Evolutionary conservation across 2,888 invertebrate genomes (phyloP), one percentile per base, ranked within the genome.

Genomic region (Endomychus coccineus): DNA sequence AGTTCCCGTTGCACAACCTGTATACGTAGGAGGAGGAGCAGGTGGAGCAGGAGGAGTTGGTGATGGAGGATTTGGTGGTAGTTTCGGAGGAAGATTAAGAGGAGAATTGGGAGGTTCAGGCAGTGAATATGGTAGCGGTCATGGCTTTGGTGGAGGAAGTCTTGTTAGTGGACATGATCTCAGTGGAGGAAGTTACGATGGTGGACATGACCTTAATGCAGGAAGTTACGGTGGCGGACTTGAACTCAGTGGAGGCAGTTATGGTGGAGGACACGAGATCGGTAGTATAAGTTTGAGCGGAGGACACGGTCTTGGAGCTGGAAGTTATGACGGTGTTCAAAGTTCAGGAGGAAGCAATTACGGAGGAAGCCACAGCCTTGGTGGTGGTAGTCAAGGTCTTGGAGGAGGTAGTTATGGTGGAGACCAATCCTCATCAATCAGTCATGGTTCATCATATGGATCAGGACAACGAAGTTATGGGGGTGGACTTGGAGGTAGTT

Each of bases 1-100:
- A 1, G 69, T 73, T 21, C 72, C 72, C 1, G 70, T 75, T 1
- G 71, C 74, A 0, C 71, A 71, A 36, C 73, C 74, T 6, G 70
- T 73, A 24, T 25, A 45, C 14, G 45, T 51, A 30, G 55, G 56
- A 34, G 55, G 54, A 14, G 52, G 51, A 6, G 54, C 51, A 11
- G 52, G 41, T 14, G 41, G 42, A 14, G 37, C 30, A 9, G 38
- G 38, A 9, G 27, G 19, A 2, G 29, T 45, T 16, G 50, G 50
- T 7, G 48, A 38, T 10, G 51, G 46, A 12, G 44, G 45, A 15
- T 34, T 34, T 25, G 50, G 34, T 7, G 45, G 46, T 34, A 42
- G 48, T 9, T 4, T 17, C 6, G 40, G 47, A 16, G 40, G 44
- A 7, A 45, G 45, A 29, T 7, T 24, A 10, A 45, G 45, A 5